Evolutionary conservation across 1,140 invertebrate genomes (phyloP).

Genomic region (Parasteatoda tepidariorum): DNA sequence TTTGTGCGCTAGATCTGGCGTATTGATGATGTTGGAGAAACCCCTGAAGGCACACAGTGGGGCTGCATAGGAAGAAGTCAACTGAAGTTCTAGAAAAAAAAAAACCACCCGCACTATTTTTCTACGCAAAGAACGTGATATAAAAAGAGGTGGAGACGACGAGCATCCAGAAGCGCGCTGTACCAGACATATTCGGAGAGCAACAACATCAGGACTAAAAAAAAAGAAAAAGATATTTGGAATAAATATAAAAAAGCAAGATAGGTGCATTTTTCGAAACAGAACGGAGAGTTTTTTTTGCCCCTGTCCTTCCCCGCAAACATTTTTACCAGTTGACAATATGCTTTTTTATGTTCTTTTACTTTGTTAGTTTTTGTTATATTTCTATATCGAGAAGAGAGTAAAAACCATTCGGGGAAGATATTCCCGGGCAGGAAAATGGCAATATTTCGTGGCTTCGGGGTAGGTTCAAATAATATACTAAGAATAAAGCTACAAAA

Average conservation of each 20-base stretch:
- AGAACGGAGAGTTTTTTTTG: conserved; percentile 1
- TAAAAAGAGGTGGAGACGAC: conserved; percentile 15
- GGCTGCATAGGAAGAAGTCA: conserved; percentile 19
- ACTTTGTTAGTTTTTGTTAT: background rate
- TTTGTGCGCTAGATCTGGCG: conserved; percentile 57
- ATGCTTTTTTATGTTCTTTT: background rate
- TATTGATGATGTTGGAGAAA: conserved; percentile 56
- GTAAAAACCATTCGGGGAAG: conserved; percentile 12
- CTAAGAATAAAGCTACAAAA: conserved; percentile 36
- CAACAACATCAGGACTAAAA: conserved; percentile 7
- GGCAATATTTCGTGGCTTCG: conserved; percentile 45
- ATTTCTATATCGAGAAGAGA: conserved; percentile 19
- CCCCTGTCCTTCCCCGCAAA: background rate
- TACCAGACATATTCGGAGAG: background rate
- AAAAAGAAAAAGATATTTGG: background rate
- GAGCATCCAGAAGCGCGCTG: background rate
- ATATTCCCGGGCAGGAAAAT: conserved; percentile 56
- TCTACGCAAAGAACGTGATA: conserved; percentile 1
- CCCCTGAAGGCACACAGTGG: conserved; percentile 3
- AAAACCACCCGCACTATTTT: background rate
- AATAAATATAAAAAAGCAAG: conserved; percentile 29
- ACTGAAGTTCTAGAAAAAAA: background rate
- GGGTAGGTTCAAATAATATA: conserved; percentile 44
- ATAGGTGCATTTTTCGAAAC: background rate
- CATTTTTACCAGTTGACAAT: conserved; percentile 46